phyloP scores from a whole-genome alignment of 2,797 vertebrate genomes.

The Sebastes paucispinis region DNA sequence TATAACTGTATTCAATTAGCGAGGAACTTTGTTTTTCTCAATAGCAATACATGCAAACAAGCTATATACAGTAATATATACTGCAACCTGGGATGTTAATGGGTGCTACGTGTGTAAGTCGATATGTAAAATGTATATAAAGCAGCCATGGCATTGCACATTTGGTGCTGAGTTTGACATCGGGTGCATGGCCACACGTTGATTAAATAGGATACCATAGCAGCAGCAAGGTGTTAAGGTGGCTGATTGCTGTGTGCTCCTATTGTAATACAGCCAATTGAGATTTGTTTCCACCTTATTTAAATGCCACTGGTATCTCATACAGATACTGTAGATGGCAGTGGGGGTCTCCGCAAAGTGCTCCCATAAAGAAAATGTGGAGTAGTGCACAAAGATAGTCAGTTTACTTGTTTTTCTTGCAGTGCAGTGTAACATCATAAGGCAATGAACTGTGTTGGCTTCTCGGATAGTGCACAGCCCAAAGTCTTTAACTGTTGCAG shows the following conservation, averaged over 20 bases:
- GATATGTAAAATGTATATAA: not conserved
- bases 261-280: not conserved
- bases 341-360: not conserved
- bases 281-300: not conserved
- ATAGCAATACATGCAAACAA: conserved; percentile 15
- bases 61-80: not conserved
- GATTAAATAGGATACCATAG: not conserved
- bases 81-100: not conserved
- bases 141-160: not conserved
- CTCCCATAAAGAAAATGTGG: not conserved
- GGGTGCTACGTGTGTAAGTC: not conserved
- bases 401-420: not conserved
- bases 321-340: not conserved
- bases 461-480: not conserved
- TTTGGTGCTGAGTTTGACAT: not conserved
- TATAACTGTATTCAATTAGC: conserved; percentile 86
- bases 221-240: not conserved
- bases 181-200: not conserved
- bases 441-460: not conserved
- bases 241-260: not conserved
- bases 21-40: conserved; percentile 68
- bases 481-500: too few relatives aligned
- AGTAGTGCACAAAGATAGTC: not conserved
- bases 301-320: not conserved
- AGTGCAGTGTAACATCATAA: not conserved